Base-by-base conservation (phyloP, 2,888 invertebrate genomes). In the Lysandra bellargus region DNA sequence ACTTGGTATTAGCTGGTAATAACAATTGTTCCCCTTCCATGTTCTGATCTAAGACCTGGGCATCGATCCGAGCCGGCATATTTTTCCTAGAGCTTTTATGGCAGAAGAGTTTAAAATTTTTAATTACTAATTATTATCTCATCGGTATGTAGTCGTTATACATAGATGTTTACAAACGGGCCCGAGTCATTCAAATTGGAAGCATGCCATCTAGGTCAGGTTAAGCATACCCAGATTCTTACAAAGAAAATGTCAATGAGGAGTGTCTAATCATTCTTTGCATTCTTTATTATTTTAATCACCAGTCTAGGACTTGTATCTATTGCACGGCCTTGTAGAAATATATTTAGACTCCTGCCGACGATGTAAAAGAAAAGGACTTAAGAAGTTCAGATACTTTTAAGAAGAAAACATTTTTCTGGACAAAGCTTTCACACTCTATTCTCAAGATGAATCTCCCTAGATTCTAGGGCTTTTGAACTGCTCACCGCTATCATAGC, bases 221-320 rank as follows among this genome's bases (percentile, higher is more conserved):
- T 49, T 75, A 75, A 49, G 49, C 49, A 75, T 37, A 40, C 40
- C 40, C 17, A 40, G 74, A 74, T 74, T 74, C 74, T 74, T 74
- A 74, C 44, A 44, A 75, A 49, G 75, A 75, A 75, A 75, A 75
- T 75, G 73, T 73, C 73, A 40, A 73, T 73, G 73, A 40, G 73
- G 73, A 37, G 73, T 73, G 57, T 17, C 57, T 57, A 40, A 73
- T 40, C 73, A 14, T 73, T 73, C 40, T 9, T 23, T 64, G 64
- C 9, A 57, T 17, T 57, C 17, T 57, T 57, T 57, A 57, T 57
- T 57, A 57, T 17, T 57, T 0, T 57, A 14, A 57, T 17, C 57
- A 57, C 17, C 53, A 53, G 57, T 17, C 17, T 1, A 57, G 4
- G 4, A 57, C 12, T 17, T 12, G 1, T 4, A 53, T 17, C 4